These are phyloP conservation scores for Damaliscus lunatus DNA, from an alignment of 2,113 vertebrate species.

Conservation along the genomic window DNA sequence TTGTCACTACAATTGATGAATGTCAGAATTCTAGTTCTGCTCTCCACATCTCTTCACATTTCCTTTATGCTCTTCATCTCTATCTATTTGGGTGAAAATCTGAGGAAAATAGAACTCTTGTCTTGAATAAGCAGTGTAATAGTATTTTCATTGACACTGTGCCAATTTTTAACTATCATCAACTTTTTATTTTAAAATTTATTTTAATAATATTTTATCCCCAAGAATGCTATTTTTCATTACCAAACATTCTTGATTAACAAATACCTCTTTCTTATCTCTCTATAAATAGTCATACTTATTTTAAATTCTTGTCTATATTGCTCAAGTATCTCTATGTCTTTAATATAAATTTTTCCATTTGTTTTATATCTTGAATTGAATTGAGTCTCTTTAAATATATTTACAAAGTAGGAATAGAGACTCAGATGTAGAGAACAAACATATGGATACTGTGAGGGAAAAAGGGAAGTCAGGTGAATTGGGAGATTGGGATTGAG, in stretches of 20 bases:
- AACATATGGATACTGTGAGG: neutral
- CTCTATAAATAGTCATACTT: neutral
- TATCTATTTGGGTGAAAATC: neutral
- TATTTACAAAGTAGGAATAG: neutral
- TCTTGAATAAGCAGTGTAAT: neutral
- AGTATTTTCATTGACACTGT: neutral
- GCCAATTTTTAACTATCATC: neutral
- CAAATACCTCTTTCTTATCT: neutral
- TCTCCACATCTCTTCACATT: neutral
- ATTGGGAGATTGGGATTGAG: neutral
- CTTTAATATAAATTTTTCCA: neutral
- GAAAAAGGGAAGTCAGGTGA: neutral
- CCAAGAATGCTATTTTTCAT: neutral
- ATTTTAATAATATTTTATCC: neutral
- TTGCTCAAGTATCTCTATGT: neutral
- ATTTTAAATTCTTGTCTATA: neutral
- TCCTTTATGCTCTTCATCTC: neutral
- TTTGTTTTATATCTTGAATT: neutral
- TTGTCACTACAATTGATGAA: neutral
- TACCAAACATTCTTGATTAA: neutral
- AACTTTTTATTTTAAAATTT: neutral
- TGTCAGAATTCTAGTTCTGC: neutral
- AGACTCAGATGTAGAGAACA: neutral
- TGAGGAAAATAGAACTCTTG: neutral
- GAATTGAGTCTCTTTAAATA: neutral